A percentile compares a stretch with the other conserved stretches of the same genome.
Conservation (phyloP, 2,797 vertebrate species). For the Onychomys arenicola region DNA sequence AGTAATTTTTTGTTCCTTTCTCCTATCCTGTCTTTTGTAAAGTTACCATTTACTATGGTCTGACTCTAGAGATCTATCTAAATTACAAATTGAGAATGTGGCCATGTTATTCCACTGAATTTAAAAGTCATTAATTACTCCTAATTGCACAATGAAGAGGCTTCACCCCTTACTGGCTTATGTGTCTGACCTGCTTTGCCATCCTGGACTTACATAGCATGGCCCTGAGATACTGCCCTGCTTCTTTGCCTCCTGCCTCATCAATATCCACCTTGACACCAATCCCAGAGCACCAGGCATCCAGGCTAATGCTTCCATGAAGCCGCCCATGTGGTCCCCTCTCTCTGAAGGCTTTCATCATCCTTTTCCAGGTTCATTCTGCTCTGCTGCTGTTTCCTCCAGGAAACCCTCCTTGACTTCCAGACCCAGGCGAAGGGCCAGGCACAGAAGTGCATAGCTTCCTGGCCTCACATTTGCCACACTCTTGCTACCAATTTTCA, state of each 20-base stretch:
- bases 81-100: conserved; percentile 49
- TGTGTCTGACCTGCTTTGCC: neutral
- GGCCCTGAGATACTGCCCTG: neutral
- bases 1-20: neutral
- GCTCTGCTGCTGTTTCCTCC: neutral
- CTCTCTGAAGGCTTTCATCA: neutral
- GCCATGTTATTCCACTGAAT: neutral
- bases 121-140: conserved; percentile 68
- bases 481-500: neutral
- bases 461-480: neutral
- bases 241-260: neutral
- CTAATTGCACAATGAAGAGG: conserved; percentile 14
- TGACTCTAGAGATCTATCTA: conserved; percentile 26
- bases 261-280: neutral
- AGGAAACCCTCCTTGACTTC: neutral
- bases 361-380: neutral
- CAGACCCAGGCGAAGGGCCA: neutral
- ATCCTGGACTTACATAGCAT: neutral
- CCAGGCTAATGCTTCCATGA: neutral
- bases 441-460: neutral
- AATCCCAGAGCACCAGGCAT: neutral
- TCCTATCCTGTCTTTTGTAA: neutral
- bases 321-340: neutral
- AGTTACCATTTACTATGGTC: conserved; percentile 2
- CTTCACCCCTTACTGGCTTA: neutral